Evolutionary conservation across 2,888 invertebrate species (phyloP), one percentile per base, ranked within the genome.

Genomic region (Hirtodrosophila alboralis): DNA sequence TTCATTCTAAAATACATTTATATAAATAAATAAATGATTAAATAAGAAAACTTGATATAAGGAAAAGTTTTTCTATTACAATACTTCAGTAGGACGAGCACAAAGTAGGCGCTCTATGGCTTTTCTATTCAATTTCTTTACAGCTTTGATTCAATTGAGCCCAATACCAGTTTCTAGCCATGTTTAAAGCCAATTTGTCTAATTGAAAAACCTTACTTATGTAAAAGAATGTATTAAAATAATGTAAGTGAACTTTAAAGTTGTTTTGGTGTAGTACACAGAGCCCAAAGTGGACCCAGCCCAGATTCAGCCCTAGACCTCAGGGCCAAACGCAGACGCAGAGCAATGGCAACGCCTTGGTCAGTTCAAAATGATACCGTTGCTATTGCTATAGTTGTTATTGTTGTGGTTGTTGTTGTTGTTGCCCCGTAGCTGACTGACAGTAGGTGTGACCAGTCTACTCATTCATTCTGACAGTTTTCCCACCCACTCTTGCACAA

Each of bases 401-500:
- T 13, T 40, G n/a, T 16, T 47, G 58, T 33, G 33, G 43, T 48
- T 58, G 47, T 36, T 58, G 52, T 33, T 30, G 59, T 23, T 48
- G 63, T 10, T 67, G 67, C 61, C 75, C 63, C 57, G 44, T 51
- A 65, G 69, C 86, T 88, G 89, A 87, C 86, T 87, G 88, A 80
- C 86, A 83, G 89, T 88, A 87, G 88, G 88, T 86, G 88, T 88
- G 89, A 87, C 87, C 87, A 75, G 75, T 84, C 84, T 81, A 87
- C 87, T 89, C 88, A 88, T 84, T 89, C 89, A 88, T 89, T 88
- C 86, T 87, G 87, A 88, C 89, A 88, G 78, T 80, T 79, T 74
- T 75, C 78, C 88, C 88, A 87, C 88, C 88, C 89, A 88, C 89
- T 80, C 79, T 78, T 62, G 84, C 75, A 84, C 84, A 69, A 75